phyloP scores from a whole-genome alignment of 2,113 vertebrate genomes.

The Bos javanicus region DNA sequence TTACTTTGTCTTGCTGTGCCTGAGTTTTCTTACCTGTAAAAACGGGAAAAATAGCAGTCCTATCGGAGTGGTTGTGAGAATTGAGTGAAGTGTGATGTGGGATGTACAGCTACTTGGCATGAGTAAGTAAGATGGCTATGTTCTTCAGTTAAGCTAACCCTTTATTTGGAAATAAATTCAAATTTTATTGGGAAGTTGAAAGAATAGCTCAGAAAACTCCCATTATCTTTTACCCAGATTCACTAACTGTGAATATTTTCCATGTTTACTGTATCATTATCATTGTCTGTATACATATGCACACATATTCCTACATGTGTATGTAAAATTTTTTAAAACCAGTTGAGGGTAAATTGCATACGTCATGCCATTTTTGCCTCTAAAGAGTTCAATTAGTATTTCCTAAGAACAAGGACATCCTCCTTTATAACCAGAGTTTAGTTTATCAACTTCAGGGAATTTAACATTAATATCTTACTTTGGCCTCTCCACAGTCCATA shows the following conservation, averaged over 20 bases:
- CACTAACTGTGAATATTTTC: neutral
- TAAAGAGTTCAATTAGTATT: neutral
- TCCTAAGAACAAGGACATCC: neutral
- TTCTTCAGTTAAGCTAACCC: neutral
- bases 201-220: neutral
- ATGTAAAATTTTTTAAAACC: neutral
- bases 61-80: neutral
- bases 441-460: neutral
- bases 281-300: neutral
- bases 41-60: neutral
- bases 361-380: neutral
- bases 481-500: neutral
- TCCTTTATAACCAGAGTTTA: neutral
- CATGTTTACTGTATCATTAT: neutral
- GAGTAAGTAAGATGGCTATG: neutral
- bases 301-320: neutral
- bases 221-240: neutral
- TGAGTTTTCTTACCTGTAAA: neutral
- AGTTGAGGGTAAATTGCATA: neutral
- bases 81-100: neutral
- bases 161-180: neutral
- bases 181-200: neutral
- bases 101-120: neutral
- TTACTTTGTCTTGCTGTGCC: neutral
- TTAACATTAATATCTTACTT: no score